These are phyloP conservation scores for Xestia sexstrigata DNA, from an alignment of 2,888 invertebrate species.

Conservation along the genomic window DNA sequence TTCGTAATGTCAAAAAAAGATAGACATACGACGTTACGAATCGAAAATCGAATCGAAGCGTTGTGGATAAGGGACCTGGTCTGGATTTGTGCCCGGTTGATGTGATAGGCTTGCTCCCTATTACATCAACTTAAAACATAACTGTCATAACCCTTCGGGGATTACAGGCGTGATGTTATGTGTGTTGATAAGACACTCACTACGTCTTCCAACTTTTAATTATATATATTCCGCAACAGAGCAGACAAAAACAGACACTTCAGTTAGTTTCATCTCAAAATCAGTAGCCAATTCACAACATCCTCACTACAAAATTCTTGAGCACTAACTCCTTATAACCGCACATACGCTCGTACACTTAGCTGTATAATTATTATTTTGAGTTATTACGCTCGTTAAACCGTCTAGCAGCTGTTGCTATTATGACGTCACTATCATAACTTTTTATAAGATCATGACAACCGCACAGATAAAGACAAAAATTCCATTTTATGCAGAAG, in stretches of 20 bases:
- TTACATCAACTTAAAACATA: too few relatives aligned
- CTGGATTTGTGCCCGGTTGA: too few relatives aligned
- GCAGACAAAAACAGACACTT: not conserved
- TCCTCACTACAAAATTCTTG: slow-evolving; percentile 9
- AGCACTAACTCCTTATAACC: slow-evolving; percentile 42
- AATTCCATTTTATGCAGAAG: slow-evolving; percentile 9
- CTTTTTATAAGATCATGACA: slow-evolving; percentile 53
- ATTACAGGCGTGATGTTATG: too few relatives aligned
- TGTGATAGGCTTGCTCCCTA: too few relatives aligned
- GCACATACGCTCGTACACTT: slow-evolving; percentile 49
- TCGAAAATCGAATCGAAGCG: too few relatives aligned
- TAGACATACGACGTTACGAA: too few relatives aligned
- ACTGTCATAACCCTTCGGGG: too few relatives aligned
- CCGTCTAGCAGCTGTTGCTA: slow-evolving; percentile 66
- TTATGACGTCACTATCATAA: slow-evolving; percentile 62
- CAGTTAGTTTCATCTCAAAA: not conserved
- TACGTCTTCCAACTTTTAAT: not conserved
- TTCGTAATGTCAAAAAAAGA: too few relatives aligned
- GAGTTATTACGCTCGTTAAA: slow-evolving; percentile 66
- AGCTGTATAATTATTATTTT: slow-evolving; percentile 66
- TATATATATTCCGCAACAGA: too few relatives aligned
- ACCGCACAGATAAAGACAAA: slow-evolving; percentile 15
- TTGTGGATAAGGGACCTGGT: too few relatives aligned
- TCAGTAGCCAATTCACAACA: slow-evolving; percentile 22
- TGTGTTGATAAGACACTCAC: not conserved